Evolutionary conservation across 1,140 invertebrate genomes (phyloP), one percentile per base, ranked within the genome.

Genomic region (Cydia splendana): DNA sequence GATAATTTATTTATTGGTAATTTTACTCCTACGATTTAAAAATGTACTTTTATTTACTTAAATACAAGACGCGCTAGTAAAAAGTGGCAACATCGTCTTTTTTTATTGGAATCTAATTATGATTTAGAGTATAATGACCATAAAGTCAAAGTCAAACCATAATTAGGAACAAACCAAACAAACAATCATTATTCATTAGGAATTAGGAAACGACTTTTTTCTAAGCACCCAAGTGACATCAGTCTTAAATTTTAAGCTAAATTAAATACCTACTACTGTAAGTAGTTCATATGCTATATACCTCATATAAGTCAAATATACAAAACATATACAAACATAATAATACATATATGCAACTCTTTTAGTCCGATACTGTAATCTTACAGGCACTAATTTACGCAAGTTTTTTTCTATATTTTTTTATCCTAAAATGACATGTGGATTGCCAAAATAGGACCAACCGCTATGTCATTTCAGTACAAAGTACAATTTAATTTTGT

Each of bases 201-300:
- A 18, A 30, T 65, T 45, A 45, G 2, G 13, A 51, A 75, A 73
- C 65, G 2, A 57, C n/a, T 24, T 76, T 79, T 76, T 76, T 62
- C 73, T 80, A 85, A 85, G 84, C 85, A 85, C 85, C 83, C 80
- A 84, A 81, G 74, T 82, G 73, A 74, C 65, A 80, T 86, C 85
- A 86, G 85, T 86, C 85, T 86, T 85, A 82, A 76, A 82, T 79
- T 79, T 82, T 75, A 82, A 75, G 57, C 73, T 78, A 78, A 77
- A 57, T 20, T 38, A 71, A 69, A 42, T 18, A 71, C 13, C 5
- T 30, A 69, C 30, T 69, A 34, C 28, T 28, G 65, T n/a, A 69
- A 69, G 28, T 69, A 69, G 24, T 69, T 69, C 3, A 53, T 18
- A 24, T 24, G 5, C 51, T 53, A 5, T 53, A 20, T 62, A 62